Evolutionary conservation across 2,797 vertebrate genomes (phyloP).

Genomic region (Pipistrellus pygmaeus): DNA sequence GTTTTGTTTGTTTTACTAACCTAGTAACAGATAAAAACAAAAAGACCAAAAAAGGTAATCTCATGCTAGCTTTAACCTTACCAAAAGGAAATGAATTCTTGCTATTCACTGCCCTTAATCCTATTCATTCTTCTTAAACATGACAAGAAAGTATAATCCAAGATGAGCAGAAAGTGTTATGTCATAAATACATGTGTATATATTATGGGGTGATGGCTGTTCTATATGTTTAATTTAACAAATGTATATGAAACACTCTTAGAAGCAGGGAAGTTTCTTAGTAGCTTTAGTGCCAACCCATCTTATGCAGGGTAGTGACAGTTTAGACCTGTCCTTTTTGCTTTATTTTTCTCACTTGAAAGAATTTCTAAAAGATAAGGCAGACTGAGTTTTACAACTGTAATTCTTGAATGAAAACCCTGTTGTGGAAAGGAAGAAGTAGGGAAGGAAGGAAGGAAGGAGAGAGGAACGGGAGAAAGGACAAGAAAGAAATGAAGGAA

Average conservation of each 20-base stretch:
- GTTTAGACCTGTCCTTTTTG: background rate
- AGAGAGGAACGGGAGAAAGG: background rate
- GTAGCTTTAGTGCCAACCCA: background rate
- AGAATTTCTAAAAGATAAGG: constrained; percentile 30
- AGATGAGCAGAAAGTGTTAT: constrained; percentile 1
- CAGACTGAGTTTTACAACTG: constrained; percentile 23
- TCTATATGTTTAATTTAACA: constrained; percentile 52
- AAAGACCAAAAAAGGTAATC: constrained; percentile 64
- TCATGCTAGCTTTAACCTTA: constrained; percentile 56
- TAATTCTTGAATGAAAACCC: constrained; percentile 52
- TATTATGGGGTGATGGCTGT: background rate
- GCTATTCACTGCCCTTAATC: constrained; percentile 19
- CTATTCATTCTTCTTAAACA: constrained; percentile 67
- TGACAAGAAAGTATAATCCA: constrained; percentile 15
- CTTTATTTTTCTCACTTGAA: background rate
- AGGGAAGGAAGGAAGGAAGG: background rate
- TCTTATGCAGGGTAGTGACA: background rate
- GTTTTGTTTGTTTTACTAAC: constrained; percentile 72
- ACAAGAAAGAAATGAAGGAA: background rate
- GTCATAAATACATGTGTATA: background rate
- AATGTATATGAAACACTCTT: background rate
- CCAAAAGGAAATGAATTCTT: constrained; percentile 21
- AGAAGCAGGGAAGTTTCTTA: background rate
- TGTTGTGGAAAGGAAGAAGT: constrained; percentile 16
- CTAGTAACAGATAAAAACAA: constrained; percentile 66